These are phyloP conservation scores for Pollenia angustigena DNA, from an alignment of 2,888 invertebrate species.

Conservation along the genomic window DNA sequence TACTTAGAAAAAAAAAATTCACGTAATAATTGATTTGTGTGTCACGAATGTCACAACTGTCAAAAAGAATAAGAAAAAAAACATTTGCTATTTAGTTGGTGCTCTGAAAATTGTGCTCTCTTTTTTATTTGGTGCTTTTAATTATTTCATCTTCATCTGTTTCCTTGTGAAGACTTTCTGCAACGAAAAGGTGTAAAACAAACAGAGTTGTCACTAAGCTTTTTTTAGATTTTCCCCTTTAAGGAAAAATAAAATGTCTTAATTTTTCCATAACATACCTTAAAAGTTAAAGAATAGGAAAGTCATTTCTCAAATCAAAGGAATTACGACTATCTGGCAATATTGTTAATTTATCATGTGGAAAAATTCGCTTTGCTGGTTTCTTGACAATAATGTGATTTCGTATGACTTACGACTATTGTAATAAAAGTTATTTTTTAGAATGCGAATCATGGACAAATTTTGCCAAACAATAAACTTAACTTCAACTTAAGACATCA, in stretches of 20 bases:
- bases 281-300: not conserved
- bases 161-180: constrained; percentile 3
- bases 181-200: not conserved
- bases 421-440: too few species aligned
- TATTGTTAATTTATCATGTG: too few species aligned
- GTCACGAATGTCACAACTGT: constrained; percentile 76
- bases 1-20: constrained; percentile 77
- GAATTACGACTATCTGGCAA: too few species aligned
- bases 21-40: constrained; percentile 82
- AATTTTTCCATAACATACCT: not conserved
- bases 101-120: not conserved
- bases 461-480: too few species aligned
- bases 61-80: constrained; percentile 51
- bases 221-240: not conserved
- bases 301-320: too few species aligned
- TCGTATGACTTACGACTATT: too few species aligned
- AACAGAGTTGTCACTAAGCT: constrained; percentile 12
- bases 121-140: constrained; percentile 12
- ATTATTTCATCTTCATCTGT: not conserved
- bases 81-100: not conserved
- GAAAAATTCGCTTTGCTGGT: too few species aligned
- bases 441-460: too few species aligned
- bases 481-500: too few species aligned
- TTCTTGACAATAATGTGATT: too few species aligned
- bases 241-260: not conserved